Conservation (phyloP, 2,888 invertebrate genomes). For the Tromatobia lineatoria region DNA sequence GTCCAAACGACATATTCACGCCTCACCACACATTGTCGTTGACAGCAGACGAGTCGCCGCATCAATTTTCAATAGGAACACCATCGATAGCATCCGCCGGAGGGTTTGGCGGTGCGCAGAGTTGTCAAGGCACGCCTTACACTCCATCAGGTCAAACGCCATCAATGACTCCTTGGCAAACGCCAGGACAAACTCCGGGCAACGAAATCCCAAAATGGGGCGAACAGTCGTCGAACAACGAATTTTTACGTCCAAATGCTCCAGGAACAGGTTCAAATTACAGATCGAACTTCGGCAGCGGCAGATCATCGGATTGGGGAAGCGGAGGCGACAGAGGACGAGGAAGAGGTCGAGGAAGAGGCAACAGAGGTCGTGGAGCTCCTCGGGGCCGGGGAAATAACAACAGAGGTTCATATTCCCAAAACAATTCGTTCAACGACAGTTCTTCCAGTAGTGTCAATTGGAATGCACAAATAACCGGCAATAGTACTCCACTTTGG, state of each 20-base stretch:
- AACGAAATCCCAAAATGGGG: slow-evolving; percentile 85
- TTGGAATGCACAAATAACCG: neutral
- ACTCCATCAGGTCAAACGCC: slow-evolving; percentile 97
- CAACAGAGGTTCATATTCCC: slow-evolving; percentile 5
- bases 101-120: slow-evolving; percentile 87
- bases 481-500: slow-evolving; percentile 49
- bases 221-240: slow-evolving; percentile 83
- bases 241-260: slow-evolving; percentile 87
- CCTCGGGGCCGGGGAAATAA: slow-evolving; percentile 71
- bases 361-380: slow-evolving; percentile 81
- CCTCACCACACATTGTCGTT: slow-evolving; percentile 90
- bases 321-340: slow-evolving; percentile 75
- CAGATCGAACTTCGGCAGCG: slow-evolving; percentile 78
- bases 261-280: slow-evolving; percentile 86
- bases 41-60: slow-evolving; percentile 87
- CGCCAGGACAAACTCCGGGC: slow-evolving; percentile 88
- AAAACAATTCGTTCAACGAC: slow-evolving; percentile 10
- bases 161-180: slow-evolving; percentile 96
- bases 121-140: slow-evolving; percentile 94
- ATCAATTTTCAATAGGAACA: slow-evolving; percentile 89
- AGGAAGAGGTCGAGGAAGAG: slow-evolving; percentile 84
- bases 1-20: slow-evolving; percentile 90
- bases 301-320: neutral
- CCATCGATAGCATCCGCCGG: slow-evolving; percentile 87
- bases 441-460: neutral